phyloP scores from a whole-genome alignment of 2,888 invertebrate species.

The Trichopria drosophilae region DNA sequence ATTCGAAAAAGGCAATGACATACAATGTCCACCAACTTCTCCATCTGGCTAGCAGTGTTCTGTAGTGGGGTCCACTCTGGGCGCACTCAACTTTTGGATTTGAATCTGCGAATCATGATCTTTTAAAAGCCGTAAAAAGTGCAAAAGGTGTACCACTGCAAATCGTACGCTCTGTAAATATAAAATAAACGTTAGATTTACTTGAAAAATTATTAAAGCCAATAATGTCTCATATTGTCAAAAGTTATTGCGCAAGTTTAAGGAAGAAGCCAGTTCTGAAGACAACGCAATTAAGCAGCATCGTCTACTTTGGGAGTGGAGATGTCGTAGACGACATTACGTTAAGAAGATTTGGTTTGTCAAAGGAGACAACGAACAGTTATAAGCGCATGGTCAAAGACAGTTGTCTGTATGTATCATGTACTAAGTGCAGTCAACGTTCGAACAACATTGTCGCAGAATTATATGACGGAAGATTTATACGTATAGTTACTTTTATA shows the following conservation, averaged over 20 bases:
- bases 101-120: not conserved
- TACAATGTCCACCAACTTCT: constrained; percentile 15
- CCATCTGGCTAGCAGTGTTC: not conserved
- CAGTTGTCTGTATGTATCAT: not conserved
- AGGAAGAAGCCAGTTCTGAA: not conserved
- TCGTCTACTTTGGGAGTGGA: not conserved
- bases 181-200: not conserved
- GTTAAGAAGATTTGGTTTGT: not conserved
- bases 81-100: not conserved
- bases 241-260: not conserved
- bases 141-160: not conserved
- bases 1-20: constrained; percentile 9
- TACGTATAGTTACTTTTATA: not conserved
- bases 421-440: not conserved
- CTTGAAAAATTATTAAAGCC: not conserved
- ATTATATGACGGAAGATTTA: not conserved
- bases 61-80: not conserved
- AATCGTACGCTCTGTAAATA: not conserved
- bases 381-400: not conserved
- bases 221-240: not conserved
- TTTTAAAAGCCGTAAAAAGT: not conserved
- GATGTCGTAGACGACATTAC: not conserved
- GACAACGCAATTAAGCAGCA: not conserved
- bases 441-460: not conserved
- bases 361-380: not conserved